Percentiles rank a stretch among this genome's conserved stretches.
Conservation (phyloP, 92 coral and sea anemone species). For the Chrysogorgia sp. region DNA sequence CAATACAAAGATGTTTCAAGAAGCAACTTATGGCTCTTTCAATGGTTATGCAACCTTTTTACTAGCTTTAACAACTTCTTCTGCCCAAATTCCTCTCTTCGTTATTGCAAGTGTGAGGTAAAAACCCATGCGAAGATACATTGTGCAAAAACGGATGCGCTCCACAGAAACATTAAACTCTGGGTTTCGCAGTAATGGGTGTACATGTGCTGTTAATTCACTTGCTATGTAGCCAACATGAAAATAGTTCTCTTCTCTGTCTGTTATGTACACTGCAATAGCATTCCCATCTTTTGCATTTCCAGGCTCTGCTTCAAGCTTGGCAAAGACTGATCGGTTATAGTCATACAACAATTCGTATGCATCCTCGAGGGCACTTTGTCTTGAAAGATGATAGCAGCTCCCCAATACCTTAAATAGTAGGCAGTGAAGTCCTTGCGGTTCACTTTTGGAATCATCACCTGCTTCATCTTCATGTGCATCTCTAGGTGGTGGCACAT, state of each 20-base stretch:
- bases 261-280: neutral
- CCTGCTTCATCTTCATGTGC: conserved; percentile 10
- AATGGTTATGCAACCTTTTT: conserved; percentile 46
- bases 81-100: conserved; percentile 46
- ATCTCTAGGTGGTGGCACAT: conserved; percentile 1
- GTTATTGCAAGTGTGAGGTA: conserved; percentile 48
- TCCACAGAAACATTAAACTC: conserved; percentile 38
- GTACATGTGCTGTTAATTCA: conserved; percentile 26
- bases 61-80: conserved; percentile 57
- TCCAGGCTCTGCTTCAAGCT: conserved; percentile 27
- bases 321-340: conserved; percentile 33
- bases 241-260: neutral
- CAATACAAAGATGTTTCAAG: too few species aligned
- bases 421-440: too few species aligned
- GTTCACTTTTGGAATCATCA: too few species aligned
- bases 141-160: conserved; percentile 47
- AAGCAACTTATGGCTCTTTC: too few species aligned
- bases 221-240: conserved; percentile 19
- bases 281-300: conserved; percentile 24
- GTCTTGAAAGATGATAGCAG: conserved; percentile 19
- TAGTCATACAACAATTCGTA: conserved; percentile 26
- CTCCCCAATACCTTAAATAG: conserved; percentile 12
- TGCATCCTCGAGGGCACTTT: conserved; percentile 37
- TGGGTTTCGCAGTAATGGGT: conserved; percentile 27
- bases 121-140: conserved; percentile 53